A percentile compares a stretch with the other conserved stretches of the same genome.
Evolutionary conservation across 2,888 invertebrate species (phyloP).

Genomic region (Druceiella hillmani): DNA sequence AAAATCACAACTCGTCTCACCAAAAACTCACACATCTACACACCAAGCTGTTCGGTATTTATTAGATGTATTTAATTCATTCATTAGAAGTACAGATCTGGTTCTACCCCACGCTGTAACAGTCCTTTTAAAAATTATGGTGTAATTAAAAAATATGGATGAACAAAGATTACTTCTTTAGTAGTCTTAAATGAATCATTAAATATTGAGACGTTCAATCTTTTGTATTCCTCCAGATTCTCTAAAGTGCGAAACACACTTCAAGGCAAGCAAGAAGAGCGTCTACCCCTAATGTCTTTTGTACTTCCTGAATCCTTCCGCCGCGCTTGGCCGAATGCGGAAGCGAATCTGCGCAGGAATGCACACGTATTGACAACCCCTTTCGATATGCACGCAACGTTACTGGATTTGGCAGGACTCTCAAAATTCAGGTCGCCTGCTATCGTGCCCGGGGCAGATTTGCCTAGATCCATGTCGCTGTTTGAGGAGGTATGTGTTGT

Average conservation of each 20-base stretch:
- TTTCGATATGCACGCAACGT: conserved; percentile 82
- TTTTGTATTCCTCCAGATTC: too few relatives aligned
- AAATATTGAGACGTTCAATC: conserved; percentile 13
- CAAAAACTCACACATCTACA: too few relatives aligned
- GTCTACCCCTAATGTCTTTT: conserved; percentile 82
- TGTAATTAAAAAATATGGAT: too few relatives aligned
- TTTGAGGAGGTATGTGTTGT: conserved; percentile 61
- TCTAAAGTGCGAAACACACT: conserved; percentile 75
- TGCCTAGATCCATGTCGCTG: conserved; percentile 54
- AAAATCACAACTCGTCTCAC: too few relatives aligned
- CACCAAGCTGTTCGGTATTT: too few relatives aligned
- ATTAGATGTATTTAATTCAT: too few relatives aligned
- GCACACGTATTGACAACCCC: conserved; percentile 71
- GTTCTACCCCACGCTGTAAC: too few relatives aligned
- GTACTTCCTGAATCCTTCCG: conserved; percentile 68
- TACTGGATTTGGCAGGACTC: conserved; percentile 61
- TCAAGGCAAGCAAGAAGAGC: conserved; percentile 89
- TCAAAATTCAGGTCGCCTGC: conserved; percentile 32
- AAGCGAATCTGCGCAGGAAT: conserved; percentile 59
- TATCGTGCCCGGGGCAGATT: conserved; percentile 44
- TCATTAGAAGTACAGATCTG: too few relatives aligned
- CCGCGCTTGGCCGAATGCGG: conserved; percentile 52
- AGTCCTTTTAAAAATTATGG: too few relatives aligned
- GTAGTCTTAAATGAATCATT: conserved; percentile 1
- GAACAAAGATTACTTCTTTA: too few relatives aligned